Percentiles rank a stretch among this genome's conserved stretches.
phyloP scores from a whole-genome alignment of 2,888 invertebrate species.

The Adelognathus sp. region DNA sequence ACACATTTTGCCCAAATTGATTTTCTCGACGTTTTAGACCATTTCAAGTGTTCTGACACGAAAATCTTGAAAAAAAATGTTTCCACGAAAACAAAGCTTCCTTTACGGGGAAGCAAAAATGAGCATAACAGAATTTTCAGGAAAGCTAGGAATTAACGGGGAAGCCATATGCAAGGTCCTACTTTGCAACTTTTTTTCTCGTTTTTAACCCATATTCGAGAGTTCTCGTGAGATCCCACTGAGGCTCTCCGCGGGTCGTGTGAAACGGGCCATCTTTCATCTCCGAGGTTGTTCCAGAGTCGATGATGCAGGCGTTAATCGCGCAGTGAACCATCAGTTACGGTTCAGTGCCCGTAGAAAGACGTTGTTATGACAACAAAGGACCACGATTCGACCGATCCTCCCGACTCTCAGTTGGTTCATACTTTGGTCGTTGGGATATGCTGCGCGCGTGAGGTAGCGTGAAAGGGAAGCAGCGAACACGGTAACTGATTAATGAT shows the following conservation, averaged over 20 bases:
- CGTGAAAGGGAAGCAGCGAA: constrained; percentile 64
- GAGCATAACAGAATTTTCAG: not conserved
- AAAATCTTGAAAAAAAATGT: too few species aligned
- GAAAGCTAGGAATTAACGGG: too few species aligned
- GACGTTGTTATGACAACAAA: constrained; percentile 65
- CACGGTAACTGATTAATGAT: constrained; percentile 75
- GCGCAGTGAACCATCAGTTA: constrained; percentile 49
- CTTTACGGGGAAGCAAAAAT: too few species aligned
- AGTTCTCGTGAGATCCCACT: not conserved
- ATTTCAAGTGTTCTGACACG: too few species aligned
- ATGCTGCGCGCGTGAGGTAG: constrained; percentile 59
- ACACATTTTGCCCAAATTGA: too few species aligned
- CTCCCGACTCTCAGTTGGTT: constrained; percentile 44
- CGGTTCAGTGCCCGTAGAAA: constrained; percentile 57
- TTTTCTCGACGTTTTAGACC: too few species aligned
- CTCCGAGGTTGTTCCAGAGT: not conserved
- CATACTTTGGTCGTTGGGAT: constrained; percentile 25
- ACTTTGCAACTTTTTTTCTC: not conserved
- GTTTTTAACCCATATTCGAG: not conserved
- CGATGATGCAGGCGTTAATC: not conserved
- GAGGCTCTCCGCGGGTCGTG: not conserved
- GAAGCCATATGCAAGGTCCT: too few species aligned
- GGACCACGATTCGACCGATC: constrained; percentile 56
- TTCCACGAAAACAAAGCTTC: too few species aligned
- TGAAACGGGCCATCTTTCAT: not conserved